A percentile compares a stretch with the other conserved stretches of the same genome.
These are phyloP conservation scores for Phrynocephalus vlangalii DNA, from an alignment of 2,797 vertebrate genomes.

Conservation along the genomic window DNA sequence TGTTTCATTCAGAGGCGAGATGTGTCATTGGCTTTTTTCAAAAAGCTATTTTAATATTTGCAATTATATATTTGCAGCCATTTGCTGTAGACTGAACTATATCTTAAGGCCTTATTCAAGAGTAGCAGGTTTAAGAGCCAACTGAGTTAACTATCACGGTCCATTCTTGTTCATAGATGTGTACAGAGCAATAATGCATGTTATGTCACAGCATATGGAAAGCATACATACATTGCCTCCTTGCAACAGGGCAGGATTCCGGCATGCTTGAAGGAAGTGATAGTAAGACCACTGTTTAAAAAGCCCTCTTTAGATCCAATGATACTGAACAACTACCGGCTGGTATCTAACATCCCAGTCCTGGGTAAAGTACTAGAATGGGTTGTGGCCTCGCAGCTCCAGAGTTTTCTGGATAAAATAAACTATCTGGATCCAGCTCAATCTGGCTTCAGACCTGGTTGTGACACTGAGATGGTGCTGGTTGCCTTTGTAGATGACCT, in stretches of 20 bases:
- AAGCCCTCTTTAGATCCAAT: too few species aligned
- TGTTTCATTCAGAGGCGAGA: slow-evolving; percentile 19
- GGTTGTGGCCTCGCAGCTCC: too few species aligned
- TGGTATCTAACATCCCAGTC: too few species aligned
- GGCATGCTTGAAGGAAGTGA: too few species aligned
- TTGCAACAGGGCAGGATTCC: background rate
- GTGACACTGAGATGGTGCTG: too few species aligned
- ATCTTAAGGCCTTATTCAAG: slow-evolving; percentile 10
- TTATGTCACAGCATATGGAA: background rate
- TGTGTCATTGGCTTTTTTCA: background rate
- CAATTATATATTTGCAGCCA: background rate
- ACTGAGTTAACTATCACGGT: background rate
- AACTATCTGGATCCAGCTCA: too few species aligned
- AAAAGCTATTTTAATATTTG: slow-evolving; percentile 9
- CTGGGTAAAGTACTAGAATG: too few species aligned
- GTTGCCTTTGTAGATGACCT: too few species aligned
- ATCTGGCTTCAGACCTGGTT: too few species aligned
- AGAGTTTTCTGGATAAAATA: too few species aligned
- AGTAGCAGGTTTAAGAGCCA: slow-evolving; percentile 4
- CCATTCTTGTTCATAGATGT: background rate
- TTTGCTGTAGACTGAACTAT: slow-evolving; percentile 8
- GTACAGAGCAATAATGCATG: background rate
- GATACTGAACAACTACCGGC: too few species aligned
- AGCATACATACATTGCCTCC: background rate
- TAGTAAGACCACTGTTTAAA: too few species aligned